Conservation (phyloP, 2,113 vertebrate species). For the Sitta europaea region DNA sequence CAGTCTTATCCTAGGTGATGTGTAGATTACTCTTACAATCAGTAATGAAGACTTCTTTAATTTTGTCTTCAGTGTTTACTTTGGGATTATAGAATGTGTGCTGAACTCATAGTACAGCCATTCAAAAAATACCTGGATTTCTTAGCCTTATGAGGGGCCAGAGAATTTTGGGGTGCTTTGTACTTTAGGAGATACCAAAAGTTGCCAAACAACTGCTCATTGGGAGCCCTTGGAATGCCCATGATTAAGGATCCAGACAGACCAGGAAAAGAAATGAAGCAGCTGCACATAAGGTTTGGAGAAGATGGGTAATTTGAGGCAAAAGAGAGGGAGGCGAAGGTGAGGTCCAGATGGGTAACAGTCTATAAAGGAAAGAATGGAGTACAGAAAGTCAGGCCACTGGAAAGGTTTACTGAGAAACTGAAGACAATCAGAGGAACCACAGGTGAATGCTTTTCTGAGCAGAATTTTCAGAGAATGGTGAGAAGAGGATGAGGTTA, state of each 20-base stretch:
- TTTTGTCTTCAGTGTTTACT: background rate
- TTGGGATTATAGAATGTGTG: background rate
- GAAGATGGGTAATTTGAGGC: background rate
- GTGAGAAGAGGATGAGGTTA: background rate
- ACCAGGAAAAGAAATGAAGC: background rate
- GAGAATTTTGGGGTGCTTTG: background rate
- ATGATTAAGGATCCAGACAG: background rate
- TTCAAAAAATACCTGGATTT: background rate
- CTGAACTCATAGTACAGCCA: background rate
- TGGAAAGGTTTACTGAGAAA: background rate
- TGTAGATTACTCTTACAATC: background rate
- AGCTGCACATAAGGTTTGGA: background rate
- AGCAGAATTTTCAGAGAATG: background rate
- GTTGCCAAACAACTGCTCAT: background rate
- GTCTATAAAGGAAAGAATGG: background rate
- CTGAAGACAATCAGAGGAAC: background rate
- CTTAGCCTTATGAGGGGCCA: background rate
- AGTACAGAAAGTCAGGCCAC: background rate
- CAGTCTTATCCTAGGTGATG: background rate
- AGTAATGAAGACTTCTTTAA: background rate
- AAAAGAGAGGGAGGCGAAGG: background rate
- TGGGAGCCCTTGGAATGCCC: rapidly evolving
- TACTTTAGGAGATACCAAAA: background rate
- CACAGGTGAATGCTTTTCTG: background rate
- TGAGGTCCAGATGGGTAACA: background rate